Evolutionary conservation across 2,888 invertebrate species (phyloP).

Genomic region (Nemoura dubitans): DNA sequence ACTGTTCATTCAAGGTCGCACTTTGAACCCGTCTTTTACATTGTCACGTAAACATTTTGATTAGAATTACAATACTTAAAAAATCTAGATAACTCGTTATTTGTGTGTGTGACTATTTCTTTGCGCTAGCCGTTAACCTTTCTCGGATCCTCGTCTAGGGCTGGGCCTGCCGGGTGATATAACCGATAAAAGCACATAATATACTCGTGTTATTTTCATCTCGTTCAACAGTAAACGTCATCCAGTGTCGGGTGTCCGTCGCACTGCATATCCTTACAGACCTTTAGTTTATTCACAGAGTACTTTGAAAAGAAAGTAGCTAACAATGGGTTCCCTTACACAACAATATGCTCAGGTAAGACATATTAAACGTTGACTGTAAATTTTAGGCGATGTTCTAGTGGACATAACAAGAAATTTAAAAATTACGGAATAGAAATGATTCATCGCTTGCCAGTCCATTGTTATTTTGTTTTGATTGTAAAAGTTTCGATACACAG

Average conservation of each 20-base stretch:
- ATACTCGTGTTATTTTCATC: background rate
- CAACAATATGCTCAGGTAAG: conserved; percentile 21
- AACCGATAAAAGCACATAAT: too few species aligned
- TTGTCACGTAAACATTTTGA: background rate
- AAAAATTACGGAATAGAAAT: too few species aligned
- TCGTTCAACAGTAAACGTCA: background rate
- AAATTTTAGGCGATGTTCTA: too few species aligned
- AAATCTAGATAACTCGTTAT: background rate
- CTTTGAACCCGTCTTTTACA: background rate
- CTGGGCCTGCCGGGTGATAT: background rate
- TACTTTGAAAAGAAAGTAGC: background rate
- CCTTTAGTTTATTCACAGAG: background rate
- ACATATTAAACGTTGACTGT: background rate
- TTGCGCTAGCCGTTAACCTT: background rate
- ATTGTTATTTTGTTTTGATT: too few species aligned
- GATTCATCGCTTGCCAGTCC: too few species aligned
- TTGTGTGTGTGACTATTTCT: background rate
- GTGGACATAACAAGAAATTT: too few species aligned
- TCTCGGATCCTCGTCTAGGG: background rate
- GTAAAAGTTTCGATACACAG: too few species aligned
- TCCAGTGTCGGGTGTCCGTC: background rate
- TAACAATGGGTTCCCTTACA: background rate
- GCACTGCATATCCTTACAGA: background rate
- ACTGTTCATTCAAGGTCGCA: background rate
- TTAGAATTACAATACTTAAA: background rate